These are phyloP conservation scores for Cosmia pyralina DNA, from an alignment of 2,888 invertebrate species.

Conservation along the genomic window DNA sequence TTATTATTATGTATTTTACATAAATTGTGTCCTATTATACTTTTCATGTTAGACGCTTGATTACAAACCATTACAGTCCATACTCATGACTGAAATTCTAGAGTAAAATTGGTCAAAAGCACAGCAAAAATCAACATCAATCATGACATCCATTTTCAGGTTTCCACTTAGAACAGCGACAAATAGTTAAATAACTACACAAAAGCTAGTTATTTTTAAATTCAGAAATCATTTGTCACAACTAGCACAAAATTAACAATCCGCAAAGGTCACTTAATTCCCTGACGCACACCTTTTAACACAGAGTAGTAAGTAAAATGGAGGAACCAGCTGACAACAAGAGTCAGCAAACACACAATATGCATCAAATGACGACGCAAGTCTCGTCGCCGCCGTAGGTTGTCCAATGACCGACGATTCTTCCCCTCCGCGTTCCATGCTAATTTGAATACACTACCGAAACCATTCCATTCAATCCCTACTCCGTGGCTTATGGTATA, in stretches of 20 bases:
- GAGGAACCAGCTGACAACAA: constrained; percentile 11
- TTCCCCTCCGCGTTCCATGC: not conserved
- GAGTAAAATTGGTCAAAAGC: constrained; percentile 5
- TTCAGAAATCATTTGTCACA: constrained; percentile 57
- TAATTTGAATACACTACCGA: constrained; percentile 12
- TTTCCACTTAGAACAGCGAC: constrained; percentile 18
- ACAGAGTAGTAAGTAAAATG: constrained; percentile 35
- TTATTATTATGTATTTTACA: not conserved
- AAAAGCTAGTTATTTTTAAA: constrained; percentile 49
- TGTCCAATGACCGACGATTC: not conserved
- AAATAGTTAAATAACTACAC: constrained; percentile 44
- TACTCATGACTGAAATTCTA: not conserved
- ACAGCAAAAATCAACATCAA: constrained; percentile 27
- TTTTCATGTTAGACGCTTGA: not conserved
- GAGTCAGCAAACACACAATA: not conserved
- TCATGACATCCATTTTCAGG: constrained; percentile 31
- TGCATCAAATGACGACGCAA: not conserved
- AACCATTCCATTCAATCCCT: constrained; percentile 32
- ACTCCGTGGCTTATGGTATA: constrained; percentile 35
- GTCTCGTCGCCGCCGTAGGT: not conserved
- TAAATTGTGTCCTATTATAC: not conserved
- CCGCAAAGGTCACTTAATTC: constrained; percentile 46
- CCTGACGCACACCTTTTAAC: constrained; percentile 30
- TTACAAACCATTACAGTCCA: too few species aligned
- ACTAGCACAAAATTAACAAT: constrained; percentile 42